Evolutionary conservation across 2,797 vertebrate species (phyloP).

Genomic region (Megaceryle alcyon): DNA sequence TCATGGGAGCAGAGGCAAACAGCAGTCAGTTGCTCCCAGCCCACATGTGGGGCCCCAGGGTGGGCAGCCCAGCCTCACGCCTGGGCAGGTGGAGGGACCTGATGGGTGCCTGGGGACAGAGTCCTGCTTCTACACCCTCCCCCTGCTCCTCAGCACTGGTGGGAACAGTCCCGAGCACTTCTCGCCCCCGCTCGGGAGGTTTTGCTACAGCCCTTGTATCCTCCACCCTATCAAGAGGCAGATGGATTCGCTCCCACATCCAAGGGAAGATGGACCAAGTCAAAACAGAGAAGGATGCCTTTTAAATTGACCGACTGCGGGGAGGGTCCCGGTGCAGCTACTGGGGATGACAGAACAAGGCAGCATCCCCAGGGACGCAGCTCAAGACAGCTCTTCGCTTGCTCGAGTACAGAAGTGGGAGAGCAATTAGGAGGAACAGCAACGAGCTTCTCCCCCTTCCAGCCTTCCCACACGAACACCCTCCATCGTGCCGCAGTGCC

Average conservation of each 20-base stretch:
- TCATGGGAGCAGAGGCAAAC: background rate
- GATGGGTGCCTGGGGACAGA: background rate
- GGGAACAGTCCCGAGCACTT: background rate
- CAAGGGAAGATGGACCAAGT: background rate
- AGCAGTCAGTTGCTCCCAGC: background rate
- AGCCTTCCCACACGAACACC: conserved; percentile 15
- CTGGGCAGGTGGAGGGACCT: fast-evolving
- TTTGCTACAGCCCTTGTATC: background rate
- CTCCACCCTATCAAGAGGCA: background rate
- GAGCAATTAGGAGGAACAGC: conserved; percentile 55
- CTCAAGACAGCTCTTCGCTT: conserved; percentile 19
- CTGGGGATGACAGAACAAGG: background rate
- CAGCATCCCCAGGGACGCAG: conserved; percentile 1
- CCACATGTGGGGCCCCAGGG: fast-evolving
- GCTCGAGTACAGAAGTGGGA: conserved; percentile 45
- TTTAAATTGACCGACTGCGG: background rate
- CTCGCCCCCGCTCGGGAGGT: background rate
- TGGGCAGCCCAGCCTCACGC: background rate
- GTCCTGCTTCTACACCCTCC: background rate
- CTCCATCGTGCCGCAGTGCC: background rate
- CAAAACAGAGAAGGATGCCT: conserved; percentile 10
- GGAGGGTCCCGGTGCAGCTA: background rate
- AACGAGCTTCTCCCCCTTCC: background rate
- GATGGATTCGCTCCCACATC: background rate
- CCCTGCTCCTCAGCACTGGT: fast-evolving